Base-by-base conservation (phyloP, 2,888 invertebrate species). In the Clostera curtula region DNA sequence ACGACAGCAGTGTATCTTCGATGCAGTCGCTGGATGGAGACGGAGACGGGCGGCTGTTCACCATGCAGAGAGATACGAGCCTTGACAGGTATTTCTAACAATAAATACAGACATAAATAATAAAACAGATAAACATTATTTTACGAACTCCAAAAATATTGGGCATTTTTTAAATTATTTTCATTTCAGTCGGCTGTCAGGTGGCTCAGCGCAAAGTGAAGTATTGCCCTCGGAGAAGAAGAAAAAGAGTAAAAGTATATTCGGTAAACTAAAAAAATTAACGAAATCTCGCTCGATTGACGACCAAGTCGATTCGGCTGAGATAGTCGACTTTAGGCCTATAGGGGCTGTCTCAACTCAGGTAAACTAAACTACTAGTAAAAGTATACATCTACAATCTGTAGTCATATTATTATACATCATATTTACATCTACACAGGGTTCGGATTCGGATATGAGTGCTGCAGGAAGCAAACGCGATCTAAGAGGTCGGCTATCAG, bases 141-240 rank as follows among this genome's bases (percentile, higher is more conserved):
- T n/a, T n/a, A n/a, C n/a, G n/a, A n/a, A n/a, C n/a, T n/a, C n/a
- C n/a, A n/a, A n/a, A n/a, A n/a, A n/a, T n/a, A n/a, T n/a, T n/a
- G n/a, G n/a, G n/a, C n/a, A n/a, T n/a, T n/a, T n/a, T n/a, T n/a
- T 7, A 23, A 12, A 5, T 14, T 9, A 23, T 4, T 11, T 24
- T 18, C 12, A 5, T 9, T 6, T 1, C 12, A 89, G 93, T 50
- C 89, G 93, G 19, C 74, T 95, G 44, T 95, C 95, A 1, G 91
- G 90, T 20, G 93, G 93, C 6, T 95, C 95, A 1, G 92, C 92
- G 0, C 93, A 94, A 67, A 94, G 95, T 65, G 95, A 95, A 55
- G 87, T 89, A 42, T 68, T 91, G 31, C 88, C 91, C 2, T 85
- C 89, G 15, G 90, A 93, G 31, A 93, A 93, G 63, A 92, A 93